Conservation (phyloP, 2,888 invertebrate species). For the Lutraria lutraria region DNA sequence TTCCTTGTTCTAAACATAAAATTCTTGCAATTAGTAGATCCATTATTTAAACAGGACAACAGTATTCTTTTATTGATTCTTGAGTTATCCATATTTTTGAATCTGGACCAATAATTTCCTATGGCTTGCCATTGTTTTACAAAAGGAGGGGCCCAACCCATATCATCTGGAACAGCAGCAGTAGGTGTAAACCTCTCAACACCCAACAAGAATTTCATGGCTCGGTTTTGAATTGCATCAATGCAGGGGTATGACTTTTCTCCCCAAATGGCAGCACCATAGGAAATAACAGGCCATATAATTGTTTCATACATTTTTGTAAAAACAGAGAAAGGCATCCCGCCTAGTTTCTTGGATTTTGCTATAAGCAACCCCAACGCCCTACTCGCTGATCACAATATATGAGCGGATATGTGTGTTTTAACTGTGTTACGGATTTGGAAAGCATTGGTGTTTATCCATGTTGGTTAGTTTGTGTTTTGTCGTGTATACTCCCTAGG, state of each 20-base stretch:
- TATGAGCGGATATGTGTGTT: too few relatives aligned
- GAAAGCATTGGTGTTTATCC: too few relatives aligned
- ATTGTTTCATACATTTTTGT: conserved; percentile 41
- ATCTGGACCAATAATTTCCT: background rate
- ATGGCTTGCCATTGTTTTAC: background rate
- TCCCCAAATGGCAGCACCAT: conserved; percentile 50
- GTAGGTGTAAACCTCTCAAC: background rate
- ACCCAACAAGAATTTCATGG: background rate
- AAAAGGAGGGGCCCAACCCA: background rate
- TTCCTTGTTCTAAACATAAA: too few relatives aligned
- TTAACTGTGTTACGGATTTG: too few relatives aligned
- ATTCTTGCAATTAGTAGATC: too few relatives aligned
- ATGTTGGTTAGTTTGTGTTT: too few relatives aligned
- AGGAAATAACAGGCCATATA: conserved; percentile 39
- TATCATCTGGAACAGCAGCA: background rate
- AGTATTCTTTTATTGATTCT: conserved; percentile 33
- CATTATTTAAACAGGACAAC: too few relatives aligned
- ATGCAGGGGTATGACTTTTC: background rate
- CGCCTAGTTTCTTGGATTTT: too few relatives aligned
- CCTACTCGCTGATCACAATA: too few relatives aligned
- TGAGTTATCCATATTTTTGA: background rate
- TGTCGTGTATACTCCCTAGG: too few relatives aligned
- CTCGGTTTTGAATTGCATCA: conserved; percentile 23
- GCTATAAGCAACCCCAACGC: too few relatives aligned
- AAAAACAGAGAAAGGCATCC: conserved; percentile 40